Base-by-base conservation (phyloP, 2,797 vertebrate species). In the Etheostoma perlongum region DNA sequence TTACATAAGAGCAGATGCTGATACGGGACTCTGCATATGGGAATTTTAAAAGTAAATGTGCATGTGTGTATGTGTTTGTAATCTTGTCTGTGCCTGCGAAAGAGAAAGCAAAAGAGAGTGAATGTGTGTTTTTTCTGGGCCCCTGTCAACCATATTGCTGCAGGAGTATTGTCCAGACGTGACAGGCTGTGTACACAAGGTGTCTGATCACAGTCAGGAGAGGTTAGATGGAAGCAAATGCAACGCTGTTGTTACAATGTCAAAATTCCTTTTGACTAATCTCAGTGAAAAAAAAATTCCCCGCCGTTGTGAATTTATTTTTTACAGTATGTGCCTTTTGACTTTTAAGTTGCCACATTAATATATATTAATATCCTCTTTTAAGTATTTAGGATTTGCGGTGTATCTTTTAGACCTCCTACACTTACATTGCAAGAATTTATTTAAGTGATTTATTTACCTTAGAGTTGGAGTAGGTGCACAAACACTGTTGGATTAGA, bases 171-270 rank as follows among this genome's bases (percentile, higher is more conserved):
- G 70, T 79, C 76, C 78, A 81, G 78, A 89, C 58, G 57, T 76
- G 83, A 85, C 86, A 72, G 78, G 23, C 47, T 83, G 67, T 78
- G 60, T 81, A 72, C 36, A 81, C 74, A 79, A 42, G 57, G 74
- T 49, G 77, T 54, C 74, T 74, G 71, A 69, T 57, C 64, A 46
- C 14, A 25, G 67, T 59, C 79, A 53, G n/a, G 30, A 69, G 62
- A 68, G 19, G 73, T 25, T 66, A 73, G 53, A 70, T 62, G 25
- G 47, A 81, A 69, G 68, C 66, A 23, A 5, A 21, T 51, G 67
- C 68, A 76, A 55, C 0, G 30, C 53, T 79, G 71, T 68, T 64
- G 68, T 79, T 59, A 44, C 53, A 36, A 7, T 48, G 77, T 85
- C 74, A 78, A 75, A 77, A 72, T 65, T 60, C 27, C 62, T 78